phyloP scores from a whole-genome alignment of 1,140 invertebrate species.

The Drosophila takahashii region DNA sequence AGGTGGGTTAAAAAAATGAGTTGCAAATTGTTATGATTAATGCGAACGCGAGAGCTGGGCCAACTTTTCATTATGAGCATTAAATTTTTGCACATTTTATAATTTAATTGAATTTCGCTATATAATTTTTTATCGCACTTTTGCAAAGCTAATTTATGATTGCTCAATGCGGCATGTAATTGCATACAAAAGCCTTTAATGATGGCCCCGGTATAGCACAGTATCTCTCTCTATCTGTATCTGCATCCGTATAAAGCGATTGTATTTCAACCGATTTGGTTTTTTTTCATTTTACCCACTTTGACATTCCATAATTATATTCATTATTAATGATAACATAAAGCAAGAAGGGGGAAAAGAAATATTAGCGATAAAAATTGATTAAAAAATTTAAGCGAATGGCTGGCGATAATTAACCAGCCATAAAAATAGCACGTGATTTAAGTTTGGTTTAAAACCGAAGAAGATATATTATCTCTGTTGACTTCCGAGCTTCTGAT shows the following conservation, averaged over 20 bases:
- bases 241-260: conserved; percentile 35
- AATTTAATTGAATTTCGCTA: conserved; percentile 74
- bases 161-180: conserved; percentile 81
- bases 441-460: conserved; percentile 25
- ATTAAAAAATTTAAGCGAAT: conserved; percentile 41
- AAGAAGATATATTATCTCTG: not conserved
- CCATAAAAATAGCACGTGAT: conserved; percentile 42
- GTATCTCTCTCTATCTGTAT: conserved; percentile 24
- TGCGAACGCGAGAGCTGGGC: conserved; percentile 37
- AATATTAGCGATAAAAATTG: conserved; percentile 52
- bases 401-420: conserved; percentile 35
- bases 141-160: conserved; percentile 79
- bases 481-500: conserved; percentile 25
- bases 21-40: conserved; percentile 70
- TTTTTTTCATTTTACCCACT: conserved; percentile 15
- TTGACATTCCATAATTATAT: conserved; percentile 61
- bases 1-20: conserved; percentile 32
- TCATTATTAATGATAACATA: conserved; percentile 59
- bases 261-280: conserved; percentile 18
- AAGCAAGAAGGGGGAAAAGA: conserved; percentile 9
- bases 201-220: conserved; percentile 28
- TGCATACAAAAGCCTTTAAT: conserved; percentile 82
- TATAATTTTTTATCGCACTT: conserved; percentile 57
- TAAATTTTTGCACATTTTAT: conserved; percentile 72
- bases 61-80: conserved; percentile 66